Evolutionary conservation across 2,797 vertebrate genomes (phyloP).

Genomic region (Ara ararauna): DNA sequence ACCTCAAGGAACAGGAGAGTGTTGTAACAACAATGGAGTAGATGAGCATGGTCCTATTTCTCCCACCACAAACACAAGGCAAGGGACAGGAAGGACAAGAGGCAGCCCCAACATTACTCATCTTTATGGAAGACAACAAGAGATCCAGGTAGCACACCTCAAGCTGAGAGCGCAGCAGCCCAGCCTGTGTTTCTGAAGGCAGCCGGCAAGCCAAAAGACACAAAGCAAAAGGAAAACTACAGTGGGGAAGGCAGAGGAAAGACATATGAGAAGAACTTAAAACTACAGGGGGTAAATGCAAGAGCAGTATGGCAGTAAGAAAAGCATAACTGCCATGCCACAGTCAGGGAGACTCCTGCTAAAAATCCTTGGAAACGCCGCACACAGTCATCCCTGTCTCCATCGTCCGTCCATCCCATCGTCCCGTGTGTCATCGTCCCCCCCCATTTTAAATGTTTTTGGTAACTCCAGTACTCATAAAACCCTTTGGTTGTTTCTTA

Average conservation of each 20-base stretch:
- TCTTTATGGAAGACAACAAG: neutral
- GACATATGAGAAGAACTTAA: accelerated
- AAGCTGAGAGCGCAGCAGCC: neutral
- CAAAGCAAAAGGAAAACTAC: neutral
- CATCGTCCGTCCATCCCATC: accelerated
- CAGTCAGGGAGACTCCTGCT: neutral
- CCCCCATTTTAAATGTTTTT: neutral
- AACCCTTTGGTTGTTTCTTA: neutral
- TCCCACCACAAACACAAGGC: neutral
- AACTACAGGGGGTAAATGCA: neutral
- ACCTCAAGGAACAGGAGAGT: neutral
- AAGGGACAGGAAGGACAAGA: neutral
- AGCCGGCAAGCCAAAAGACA: neutral
- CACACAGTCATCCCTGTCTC: neutral
- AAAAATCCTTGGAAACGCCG: neutral
- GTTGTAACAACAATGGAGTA: neutral
- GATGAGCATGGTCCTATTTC: neutral
- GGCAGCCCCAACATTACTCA: neutral
- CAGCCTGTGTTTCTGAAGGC: neutral
- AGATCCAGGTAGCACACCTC: neutral
- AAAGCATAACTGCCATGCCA: neutral
- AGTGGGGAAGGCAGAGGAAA: neutral
- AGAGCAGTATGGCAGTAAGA: neutral
- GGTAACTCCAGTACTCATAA: neutral
- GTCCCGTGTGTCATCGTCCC: too few species aligned